Evolutionary conservation across 2,888 invertebrate genomes (phyloP).

Genomic region (Amphimallon solstitiale): DNA sequence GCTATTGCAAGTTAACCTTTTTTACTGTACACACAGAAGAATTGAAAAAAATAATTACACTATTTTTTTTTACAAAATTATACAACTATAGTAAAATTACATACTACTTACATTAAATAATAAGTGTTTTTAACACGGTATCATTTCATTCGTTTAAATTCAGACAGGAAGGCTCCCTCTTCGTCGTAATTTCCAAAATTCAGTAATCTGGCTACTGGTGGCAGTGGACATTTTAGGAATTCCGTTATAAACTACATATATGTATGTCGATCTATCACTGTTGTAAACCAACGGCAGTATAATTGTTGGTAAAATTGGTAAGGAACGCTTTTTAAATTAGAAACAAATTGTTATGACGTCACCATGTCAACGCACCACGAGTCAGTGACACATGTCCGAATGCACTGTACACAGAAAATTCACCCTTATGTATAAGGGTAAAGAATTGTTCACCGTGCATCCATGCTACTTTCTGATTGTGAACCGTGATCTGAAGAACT

Average conservation of each 20-base stretch:
- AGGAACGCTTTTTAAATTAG: slow-evolving; percentile 8
- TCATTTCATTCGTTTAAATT: neutral
- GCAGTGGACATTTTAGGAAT: slow-evolving; percentile 39
- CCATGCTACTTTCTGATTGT: slow-evolving; percentile 64
- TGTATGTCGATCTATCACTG: slow-evolving; percentile 37
- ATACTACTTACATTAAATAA: slow-evolving; percentile 27
- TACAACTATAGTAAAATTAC: slow-evolving; percentile 27
- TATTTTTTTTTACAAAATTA: slow-evolving; percentile 10
- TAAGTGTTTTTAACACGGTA: neutral
- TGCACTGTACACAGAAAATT: slow-evolving; percentile 39
- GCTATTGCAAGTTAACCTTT: slow-evolving; percentile 12
- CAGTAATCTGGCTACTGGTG: slow-evolving; percentile 30
- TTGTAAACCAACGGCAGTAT: slow-evolving; percentile 36
- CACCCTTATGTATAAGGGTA: slow-evolving; percentile 41
- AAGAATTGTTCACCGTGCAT: slow-evolving; percentile 57
- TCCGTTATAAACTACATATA: slow-evolving; percentile 26
- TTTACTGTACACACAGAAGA: neutral
- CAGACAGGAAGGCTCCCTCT: slow-evolving; percentile 22
- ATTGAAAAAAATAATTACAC: neutral
- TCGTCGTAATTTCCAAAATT: slow-evolving; percentile 6
- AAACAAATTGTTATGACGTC: slow-evolving; percentile 41
- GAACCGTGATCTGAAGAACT: slow-evolving; percentile 63
- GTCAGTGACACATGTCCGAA: slow-evolving; percentile 43
- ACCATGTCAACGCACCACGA: slow-evolving; percentile 44
- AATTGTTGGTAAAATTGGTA: slow-evolving; percentile 17